phyloP scores from a whole-genome alignment of 2,797 vertebrate genomes.

The Cynodonichthys magdalenae region DNA sequence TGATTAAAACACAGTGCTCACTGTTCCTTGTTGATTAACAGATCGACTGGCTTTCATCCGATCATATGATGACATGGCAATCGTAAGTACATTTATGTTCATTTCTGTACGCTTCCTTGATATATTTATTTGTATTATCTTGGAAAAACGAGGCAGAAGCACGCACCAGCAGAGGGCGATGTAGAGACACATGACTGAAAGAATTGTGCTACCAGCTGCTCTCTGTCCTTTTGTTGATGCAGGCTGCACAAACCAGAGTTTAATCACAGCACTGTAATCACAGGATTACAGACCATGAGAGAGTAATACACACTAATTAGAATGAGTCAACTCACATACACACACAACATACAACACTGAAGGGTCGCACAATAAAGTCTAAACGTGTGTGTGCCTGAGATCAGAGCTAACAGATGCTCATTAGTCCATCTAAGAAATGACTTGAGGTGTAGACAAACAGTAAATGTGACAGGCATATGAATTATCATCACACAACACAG shows the following conservation, averaged over 20 bases:
- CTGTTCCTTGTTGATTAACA: slow-evolving; percentile 62
- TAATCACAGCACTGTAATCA: slow-evolving; percentile 75
- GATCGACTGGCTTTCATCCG: slow-evolving; percentile 85
- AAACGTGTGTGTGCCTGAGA: slow-evolving; percentile 25
- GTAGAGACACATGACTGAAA: slow-evolving; percentile 36
- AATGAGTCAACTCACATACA: slow-evolving; percentile 38
- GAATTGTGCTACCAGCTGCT: slow-evolving; percentile 48
- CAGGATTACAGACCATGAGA: slow-evolving; percentile 65
- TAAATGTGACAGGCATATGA: background rate
- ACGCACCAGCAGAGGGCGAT: slow-evolving; percentile 61
- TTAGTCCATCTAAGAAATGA: slow-evolving; percentile 40
- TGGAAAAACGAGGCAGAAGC: background rate
- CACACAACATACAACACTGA: slow-evolving; percentile 15
- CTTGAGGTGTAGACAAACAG: slow-evolving; percentile 5
- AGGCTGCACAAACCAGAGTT: slow-evolving; percentile 59
- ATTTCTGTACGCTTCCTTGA: slow-evolving; percentile 1
- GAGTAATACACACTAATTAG: slow-evolving; percentile 66
- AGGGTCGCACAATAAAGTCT: slow-evolving; percentile 15
- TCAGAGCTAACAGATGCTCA: slow-evolving; percentile 54
- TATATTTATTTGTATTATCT: background rate
- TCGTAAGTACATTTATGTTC: slow-evolving; percentile 77
- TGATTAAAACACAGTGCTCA: slow-evolving; percentile 1
- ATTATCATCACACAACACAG: slow-evolving; percentile 12
- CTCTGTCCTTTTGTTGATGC: slow-evolving; percentile 45
- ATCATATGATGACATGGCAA: slow-evolving; percentile 87